Evolutionary conservation across 2,113 vertebrate genomes (phyloP).

Genomic region (Pseudonaja textilis): DNA sequence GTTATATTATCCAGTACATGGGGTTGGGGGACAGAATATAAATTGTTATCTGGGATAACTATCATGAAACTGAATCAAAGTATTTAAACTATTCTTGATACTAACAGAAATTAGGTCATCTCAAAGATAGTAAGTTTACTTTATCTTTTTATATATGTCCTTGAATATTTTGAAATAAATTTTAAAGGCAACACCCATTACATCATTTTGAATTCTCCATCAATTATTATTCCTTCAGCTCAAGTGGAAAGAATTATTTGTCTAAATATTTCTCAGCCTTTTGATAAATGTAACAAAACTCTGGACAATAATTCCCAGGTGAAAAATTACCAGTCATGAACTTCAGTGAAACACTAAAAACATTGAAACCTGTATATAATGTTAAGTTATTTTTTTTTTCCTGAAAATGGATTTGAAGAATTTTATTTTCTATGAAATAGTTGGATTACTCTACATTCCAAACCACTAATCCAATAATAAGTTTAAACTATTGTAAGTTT

Average conservation of each 20-base stretch:
- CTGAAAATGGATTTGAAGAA: conserved; percentile 28
- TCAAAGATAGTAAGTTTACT: conserved; percentile 51
- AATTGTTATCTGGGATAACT: conserved; percentile 58
- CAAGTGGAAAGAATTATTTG: conserved; percentile 56
- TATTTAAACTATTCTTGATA: conserved; percentile 54
- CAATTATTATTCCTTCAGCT: conserved; percentile 54
- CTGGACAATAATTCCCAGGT: conserved; percentile 44
- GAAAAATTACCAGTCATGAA: conserved; percentile 41
- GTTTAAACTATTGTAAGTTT: conserved; percentile 17
- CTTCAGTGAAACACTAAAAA: conserved; percentile 57
- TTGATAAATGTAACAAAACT: conserved; percentile 53
- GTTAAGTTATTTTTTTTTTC: conserved; percentile 35
- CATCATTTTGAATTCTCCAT: conserved; percentile 57
- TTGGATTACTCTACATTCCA: conserved; percentile 15
- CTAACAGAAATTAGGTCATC: conserved; percentile 57
- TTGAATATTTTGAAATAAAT: conserved; percentile 54
- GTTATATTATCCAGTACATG: conserved; percentile 41
- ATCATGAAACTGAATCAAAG: conserved; percentile 46
- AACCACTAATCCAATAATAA: conserved; percentile 27
- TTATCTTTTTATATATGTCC: conserved; percentile 64
- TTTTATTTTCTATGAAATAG: conserved; percentile 34
- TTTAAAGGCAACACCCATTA: conserved; percentile 58
- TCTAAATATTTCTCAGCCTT: conserved; percentile 59
- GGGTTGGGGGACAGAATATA: conserved; percentile 3
- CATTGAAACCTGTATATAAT: conserved; percentile 44